These are phyloP conservation scores for Leucoraja erinaceus DNA, from an alignment of 2,113 vertebrate species.

Conservation along the genomic window DNA sequence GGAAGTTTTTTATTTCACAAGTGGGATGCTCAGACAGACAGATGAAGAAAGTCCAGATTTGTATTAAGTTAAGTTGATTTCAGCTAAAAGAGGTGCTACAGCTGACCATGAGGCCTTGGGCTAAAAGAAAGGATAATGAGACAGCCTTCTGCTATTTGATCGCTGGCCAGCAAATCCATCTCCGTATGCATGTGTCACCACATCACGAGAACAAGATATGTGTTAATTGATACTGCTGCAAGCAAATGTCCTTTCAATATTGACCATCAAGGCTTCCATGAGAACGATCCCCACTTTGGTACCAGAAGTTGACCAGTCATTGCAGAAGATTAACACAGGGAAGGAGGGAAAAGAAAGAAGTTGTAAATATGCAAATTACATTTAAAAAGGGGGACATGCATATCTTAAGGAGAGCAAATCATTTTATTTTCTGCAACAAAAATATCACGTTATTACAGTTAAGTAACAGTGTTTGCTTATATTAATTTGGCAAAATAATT, in stretches of 20 bases:
- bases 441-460: neutral
- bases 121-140: neutral
- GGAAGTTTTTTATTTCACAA: neutral
- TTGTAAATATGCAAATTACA: neutral
- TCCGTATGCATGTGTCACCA: neutral
- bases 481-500: slow-evolving; percentile 36
- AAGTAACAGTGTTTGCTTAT: slow-evolving; percentile 19
- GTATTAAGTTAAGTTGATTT: neutral
- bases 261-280: neutral
- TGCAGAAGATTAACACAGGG: neutral
- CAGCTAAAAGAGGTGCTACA: neutral
- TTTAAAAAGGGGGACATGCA: neutral
- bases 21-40: neutral
- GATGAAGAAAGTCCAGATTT: neutral
- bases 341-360: neutral
- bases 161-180: neutral
- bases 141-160: neutral
- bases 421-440: slow-evolving; percentile 22
- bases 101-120: neutral
- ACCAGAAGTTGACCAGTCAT: neutral
- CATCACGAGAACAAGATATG: neutral
- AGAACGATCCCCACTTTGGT: neutral
- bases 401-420: neutral
- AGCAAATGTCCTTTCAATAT: neutral
- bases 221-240: neutral